A percentile compares a stretch with the other conserved stretches of the same genome.
These are phyloP conservation scores for Dasypolia templi DNA, from an alignment of 2,888 invertebrate genomes.

Conservation along the genomic window DNA sequence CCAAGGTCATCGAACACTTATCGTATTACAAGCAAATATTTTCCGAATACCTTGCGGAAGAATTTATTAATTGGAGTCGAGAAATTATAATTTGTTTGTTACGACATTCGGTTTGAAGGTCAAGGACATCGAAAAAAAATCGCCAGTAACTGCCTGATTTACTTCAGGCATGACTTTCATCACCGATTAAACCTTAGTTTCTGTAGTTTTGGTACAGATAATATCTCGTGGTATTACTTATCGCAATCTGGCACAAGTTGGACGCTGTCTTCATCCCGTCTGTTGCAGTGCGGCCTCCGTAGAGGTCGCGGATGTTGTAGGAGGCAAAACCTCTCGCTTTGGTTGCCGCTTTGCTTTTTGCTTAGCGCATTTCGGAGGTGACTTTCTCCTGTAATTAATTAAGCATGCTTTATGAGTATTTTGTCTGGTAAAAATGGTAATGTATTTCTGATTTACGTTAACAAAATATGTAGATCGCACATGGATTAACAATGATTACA, in stretches of 20 bases:
- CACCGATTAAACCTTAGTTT: conserved; percentile 25
- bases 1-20: conserved; percentile 20
- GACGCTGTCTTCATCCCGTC: conserved; percentile 82
- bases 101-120: conserved; percentile 23
- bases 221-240: conserved; percentile 72
- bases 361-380: conserved; percentile 85
- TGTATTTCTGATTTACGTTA: not conserved
- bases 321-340: conserved; percentile 84
- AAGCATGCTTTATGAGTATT: not conserved
- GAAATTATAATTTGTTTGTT: conserved; percentile 4
- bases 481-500: no score
- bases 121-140: conserved; percentile 46
- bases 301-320: conserved; percentile 85
- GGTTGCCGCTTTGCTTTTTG: conserved; percentile 78
- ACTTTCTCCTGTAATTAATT: conserved; percentile 82
- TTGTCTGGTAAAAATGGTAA: no score
- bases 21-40: conserved; percentile 21
- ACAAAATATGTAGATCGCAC: no score
- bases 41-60: conserved; percentile 23
- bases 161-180: conserved; percentile 19
- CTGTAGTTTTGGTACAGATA: conserved; percentile 46
- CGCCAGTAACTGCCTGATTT: conserved; percentile 8
- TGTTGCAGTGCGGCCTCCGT: conserved; percentile 76
- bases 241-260: conserved; percentile 84
- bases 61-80: conserved; percentile 9